Evolutionary conservation across 2,888 invertebrate genomes (phyloP), one percentile per base, ranked within the genome.

Genomic region (Homarus gammarus): DNA sequence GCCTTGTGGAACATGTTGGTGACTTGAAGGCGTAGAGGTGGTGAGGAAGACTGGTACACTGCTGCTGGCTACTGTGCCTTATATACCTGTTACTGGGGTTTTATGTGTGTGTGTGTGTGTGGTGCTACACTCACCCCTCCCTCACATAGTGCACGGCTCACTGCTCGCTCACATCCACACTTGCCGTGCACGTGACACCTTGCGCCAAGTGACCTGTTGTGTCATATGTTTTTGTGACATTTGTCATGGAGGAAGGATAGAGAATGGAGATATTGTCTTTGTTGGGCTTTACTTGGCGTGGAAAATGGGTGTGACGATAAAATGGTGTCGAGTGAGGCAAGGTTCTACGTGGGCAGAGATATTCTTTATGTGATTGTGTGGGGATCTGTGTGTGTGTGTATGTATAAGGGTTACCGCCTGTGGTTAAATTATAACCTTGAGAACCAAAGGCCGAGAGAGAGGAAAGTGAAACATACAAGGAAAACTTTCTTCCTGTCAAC

Each of bases 241-340:
- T 64, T 6, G 64, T 64, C 31, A 64, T 64, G 64, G 64, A 12
- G 64, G n/a, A 64, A 64, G 27, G 64, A 27, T 64, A 64, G 27
- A n/a, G n/a, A 27, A 64, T 27, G n/a, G 64, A n/a, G 27, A 27
- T 64, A 64, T 64, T n/a, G 64, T 64, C 64, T 64, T 64, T 64
- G 64, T 64, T 22, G 64, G 27, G 64, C 27, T 6, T 27, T 64
- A 27, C 27, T 27, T 8, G 27, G 18, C 6, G 27, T 6, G 64
- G 1, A 27, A n/a, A 27, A 27, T 64, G 27, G n/a, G n/a, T 64
- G 27, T 64, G 27, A 64, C 8, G 64, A 5, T 56, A 22, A 56
- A 22, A 22, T 56, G 56, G 44, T 12, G 44, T 12, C 44, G 12
- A 8, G 44, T 5, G 44, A 44, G 44, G 44, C 44, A 44, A 44